Evolutionary conservation across 2,888 invertebrate genomes (phyloP), one percentile per base, ranked within the genome.

Genomic region (Diaphora mendica): DNA sequence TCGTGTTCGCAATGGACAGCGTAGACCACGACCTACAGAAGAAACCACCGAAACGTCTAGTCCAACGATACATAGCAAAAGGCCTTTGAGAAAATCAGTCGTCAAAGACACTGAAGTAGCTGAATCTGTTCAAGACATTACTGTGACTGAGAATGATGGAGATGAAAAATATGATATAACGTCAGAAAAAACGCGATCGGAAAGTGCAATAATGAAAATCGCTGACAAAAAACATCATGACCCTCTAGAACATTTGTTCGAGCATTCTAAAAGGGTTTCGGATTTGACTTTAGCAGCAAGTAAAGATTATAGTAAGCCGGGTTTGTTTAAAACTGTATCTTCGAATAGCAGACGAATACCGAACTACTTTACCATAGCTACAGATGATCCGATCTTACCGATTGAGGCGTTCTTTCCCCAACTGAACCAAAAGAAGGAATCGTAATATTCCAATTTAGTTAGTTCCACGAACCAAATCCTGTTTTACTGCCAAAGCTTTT

Each of bases 391-490:
- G 0, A 97, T 97, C 71, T 93, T 98, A 70, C 98, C 98, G 0
- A 97, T 98, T 78, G 98, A 98, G 91, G 97, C 98, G 0, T 97
- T 98, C 91, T 98, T 98, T 88, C 97, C 97, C 30, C 97, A 97
- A 87, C 89, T 97, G 68, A 96, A 97, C 82, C 96, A 96, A 90
- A 96, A 96, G 90, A 96, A 96, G 91, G 95, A 96, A 90, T 89
- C 94, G 79, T 95, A 94, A 92, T 71, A 86, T 91, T 90, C 86
- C 90, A 91, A 44, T 80, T 30, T 87, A 88, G 84, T 85, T 88
- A 87, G 86, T 81, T 86, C n/a, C 74, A 77, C 76, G 91, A 91
- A 94, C 93, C 93, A 93, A 95, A 94, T 90, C 87, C 86, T 89
- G 89, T 91, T 84, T 70, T 82, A 92, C 94, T 93, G 92, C 95